Conservation (phyloP, 2,888 invertebrate species). For the Cataglyphis livida region DNA sequence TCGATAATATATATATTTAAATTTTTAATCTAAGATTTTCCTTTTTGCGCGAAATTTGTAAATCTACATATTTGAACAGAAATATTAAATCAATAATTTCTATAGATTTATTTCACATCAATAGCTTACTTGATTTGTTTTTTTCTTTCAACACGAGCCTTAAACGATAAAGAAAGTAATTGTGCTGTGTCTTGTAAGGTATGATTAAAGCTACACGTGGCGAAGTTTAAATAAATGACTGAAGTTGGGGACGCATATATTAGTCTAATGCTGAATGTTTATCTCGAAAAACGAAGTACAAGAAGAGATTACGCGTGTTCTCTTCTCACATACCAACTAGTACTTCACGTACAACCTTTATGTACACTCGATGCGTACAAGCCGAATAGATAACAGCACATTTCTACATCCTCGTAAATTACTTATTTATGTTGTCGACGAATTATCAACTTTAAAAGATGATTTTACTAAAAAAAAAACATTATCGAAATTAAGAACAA, state of each 20-base stretch:
- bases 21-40: background rate
- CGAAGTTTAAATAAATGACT: slow-evolving; percentile 16
- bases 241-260: slow-evolving; percentile 22
- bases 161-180: slow-evolving; percentile 2
- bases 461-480: background rate
- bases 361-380: slow-evolving; percentile 25
- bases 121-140: background rate
- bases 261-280: slow-evolving; percentile 31
- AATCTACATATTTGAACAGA: background rate
- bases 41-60: background rate
- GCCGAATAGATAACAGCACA: slow-evolving; percentile 33
- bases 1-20: background rate
- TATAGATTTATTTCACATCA: slow-evolving; percentile 4
- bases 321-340: slow-evolving; percentile 23
- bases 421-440: background rate
- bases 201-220: slow-evolving; percentile 15
- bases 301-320: slow-evolving; percentile 26
- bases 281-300: slow-evolving; percentile 27
- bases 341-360: slow-evolving; percentile 17
- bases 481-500: background rate
- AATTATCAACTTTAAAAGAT: slow-evolving; percentile 1
- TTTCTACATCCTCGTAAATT: slow-evolving; percentile 8
- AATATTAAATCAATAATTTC: slow-evolving; percentile 4
- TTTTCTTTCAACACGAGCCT: background rate
- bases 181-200: slow-evolving; percentile 19